Evolutionary conservation across 1,140 invertebrate genomes (phyloP).

Genomic region (Battus philenor): DNA sequence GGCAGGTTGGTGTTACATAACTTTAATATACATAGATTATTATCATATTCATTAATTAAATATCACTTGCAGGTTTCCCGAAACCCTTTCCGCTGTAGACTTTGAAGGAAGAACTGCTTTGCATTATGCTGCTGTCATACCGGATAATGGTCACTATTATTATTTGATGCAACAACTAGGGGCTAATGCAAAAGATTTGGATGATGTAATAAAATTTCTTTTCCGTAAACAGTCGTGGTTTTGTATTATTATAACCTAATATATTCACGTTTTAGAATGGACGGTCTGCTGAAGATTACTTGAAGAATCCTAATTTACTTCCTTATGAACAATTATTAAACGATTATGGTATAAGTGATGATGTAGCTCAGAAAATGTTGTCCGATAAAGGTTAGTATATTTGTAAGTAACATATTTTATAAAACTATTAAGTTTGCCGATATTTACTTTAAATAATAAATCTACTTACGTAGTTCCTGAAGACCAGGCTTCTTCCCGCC

Average conservation of each 20-base stretch:
- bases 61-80: constrained; percentile 82
- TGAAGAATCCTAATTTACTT: constrained; percentile 81
- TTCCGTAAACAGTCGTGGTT: constrained; percentile 5
- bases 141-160: constrained; percentile 92
- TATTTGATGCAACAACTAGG: constrained; percentile 90
- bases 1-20: constrained; percentile 57
- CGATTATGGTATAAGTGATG: constrained; percentile 82
- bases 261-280: constrained; percentile 81
- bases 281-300: constrained; percentile 85
- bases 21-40: not conserved
- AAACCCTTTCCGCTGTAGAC: constrained; percentile 85
- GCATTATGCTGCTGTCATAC: constrained; percentile 91
- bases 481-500: constrained; percentile 82
- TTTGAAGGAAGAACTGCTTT: constrained; percentile 90
- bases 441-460: constrained; percentile 17
- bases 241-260: too few species aligned
- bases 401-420: not conserved
- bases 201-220: constrained; percentile 82
- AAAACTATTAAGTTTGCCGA: constrained; percentile 2
- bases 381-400: constrained; percentile 82
- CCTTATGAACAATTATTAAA: constrained; percentile 81
- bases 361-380: constrained; percentile 80
- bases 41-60: constrained; percentile 1
- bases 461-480: constrained; percentile 77
- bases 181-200: constrained; percentile 86